phyloP scores from a whole-genome alignment of 1,140 invertebrate genomes.

The Microplitis mediator region DNA sequence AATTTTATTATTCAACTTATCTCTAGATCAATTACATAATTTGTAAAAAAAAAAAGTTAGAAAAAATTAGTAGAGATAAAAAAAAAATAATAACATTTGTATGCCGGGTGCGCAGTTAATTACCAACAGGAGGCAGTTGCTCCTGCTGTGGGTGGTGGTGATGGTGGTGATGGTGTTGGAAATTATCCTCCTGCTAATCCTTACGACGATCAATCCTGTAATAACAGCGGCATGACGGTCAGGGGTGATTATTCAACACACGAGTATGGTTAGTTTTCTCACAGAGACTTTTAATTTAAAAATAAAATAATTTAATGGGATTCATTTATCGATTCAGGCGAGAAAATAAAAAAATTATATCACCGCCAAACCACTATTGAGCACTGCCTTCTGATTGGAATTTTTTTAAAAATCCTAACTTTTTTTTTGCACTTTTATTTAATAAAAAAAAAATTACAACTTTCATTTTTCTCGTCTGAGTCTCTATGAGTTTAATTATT shows the following conservation, averaged over 20 bases:
- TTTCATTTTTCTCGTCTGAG: conserved; percentile 41
- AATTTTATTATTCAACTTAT: too few species aligned
- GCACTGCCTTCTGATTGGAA: conserved; percentile 43
- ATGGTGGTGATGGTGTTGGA: conserved; percentile 35
- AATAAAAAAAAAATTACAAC: background rate
- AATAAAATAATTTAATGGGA: background rate
- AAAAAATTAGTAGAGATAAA: background rate
- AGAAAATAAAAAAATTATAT: conserved; percentile 23
- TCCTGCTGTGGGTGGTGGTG: conserved; percentile 37
- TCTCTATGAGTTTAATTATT: conserved; percentile 9
- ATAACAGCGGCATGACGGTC: conserved; percentile 46
- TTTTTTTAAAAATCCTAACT: background rate
- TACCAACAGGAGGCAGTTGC: conserved; percentile 53
- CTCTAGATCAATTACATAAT: too few species aligned
- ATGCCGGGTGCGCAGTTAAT: conserved; percentile 41
- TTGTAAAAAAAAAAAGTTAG: too few species aligned
- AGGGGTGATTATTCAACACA: conserved; percentile 50
- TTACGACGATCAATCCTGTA: conserved; percentile 51
- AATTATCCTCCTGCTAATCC: conserved; percentile 44
- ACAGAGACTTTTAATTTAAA: background rate
- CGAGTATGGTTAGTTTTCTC: conserved; percentile 50
- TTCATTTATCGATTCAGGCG: conserved; percentile 1
- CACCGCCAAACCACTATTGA: conserved; percentile 27
- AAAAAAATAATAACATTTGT: conserved; percentile 31
- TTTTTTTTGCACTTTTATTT: background rate